phyloP scores from a whole-genome alignment of 2,888 invertebrate genomes.

The Metellina segmentata region DNA sequence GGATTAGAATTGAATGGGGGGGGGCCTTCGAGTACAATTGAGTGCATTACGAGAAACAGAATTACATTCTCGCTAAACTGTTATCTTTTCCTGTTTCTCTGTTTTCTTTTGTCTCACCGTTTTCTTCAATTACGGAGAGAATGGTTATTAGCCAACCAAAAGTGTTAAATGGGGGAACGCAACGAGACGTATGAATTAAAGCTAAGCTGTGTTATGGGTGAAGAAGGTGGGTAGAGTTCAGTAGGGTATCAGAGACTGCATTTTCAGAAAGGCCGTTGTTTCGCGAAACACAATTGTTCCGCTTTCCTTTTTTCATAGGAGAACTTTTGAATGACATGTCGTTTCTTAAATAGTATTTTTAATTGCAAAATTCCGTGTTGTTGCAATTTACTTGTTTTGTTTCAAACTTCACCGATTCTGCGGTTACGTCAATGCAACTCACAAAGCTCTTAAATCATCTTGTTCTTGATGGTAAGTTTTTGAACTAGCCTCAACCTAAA shows the following conservation, averaged over 20 bases:
- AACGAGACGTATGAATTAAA: too few species aligned
- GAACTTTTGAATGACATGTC: not conserved
- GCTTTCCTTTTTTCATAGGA: not conserved
- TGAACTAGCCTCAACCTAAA: too few species aligned
- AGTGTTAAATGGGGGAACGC: not conserved
- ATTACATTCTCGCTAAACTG: slow-evolving; percentile 1
- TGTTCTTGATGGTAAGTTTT: too few species aligned
- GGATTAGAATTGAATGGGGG: slow-evolving; percentile 53
- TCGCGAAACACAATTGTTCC: not conserved
- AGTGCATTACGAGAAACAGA: slow-evolving; percentile 3
- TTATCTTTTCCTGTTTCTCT: slow-evolving; percentile 16
- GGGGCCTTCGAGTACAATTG: slow-evolving; percentile 11
- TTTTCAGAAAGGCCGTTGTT: not conserved
- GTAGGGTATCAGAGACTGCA: not conserved
- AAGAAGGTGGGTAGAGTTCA: not conserved
- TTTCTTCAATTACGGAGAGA: not conserved
- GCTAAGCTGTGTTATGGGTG: too few species aligned
- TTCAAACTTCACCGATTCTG: too few species aligned
- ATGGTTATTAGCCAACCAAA: not conserved
- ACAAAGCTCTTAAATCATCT: too few species aligned
- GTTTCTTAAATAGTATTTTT: not conserved
- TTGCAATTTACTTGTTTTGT: too few species aligned
- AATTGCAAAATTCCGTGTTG: not conserved
- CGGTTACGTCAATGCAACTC: too few species aligned
- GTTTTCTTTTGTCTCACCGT: not conserved